Base-by-base conservation (phyloP, 2,888 invertebrate species). In the Ochropacha duplaris region DNA sequence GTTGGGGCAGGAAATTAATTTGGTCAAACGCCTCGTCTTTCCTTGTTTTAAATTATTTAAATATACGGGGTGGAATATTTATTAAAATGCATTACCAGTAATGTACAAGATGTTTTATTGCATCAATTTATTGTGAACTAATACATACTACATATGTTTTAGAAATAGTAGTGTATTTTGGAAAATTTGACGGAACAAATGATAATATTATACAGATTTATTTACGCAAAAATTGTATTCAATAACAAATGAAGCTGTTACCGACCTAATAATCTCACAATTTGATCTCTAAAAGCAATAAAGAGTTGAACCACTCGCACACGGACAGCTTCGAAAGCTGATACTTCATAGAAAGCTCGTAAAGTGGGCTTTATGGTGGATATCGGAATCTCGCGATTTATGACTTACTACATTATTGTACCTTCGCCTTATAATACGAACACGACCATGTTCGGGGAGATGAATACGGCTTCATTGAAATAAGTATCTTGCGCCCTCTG, bases 311-410 rank as follows among this genome's bases (percentile, higher is more conserved):
- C 57, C 60, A 59, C 61, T 59, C 59, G 56, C 56, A 58, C 50
- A 31, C 60, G 56, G 55, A 50, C 57, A 55, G 14, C 12, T 19
- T 31, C 39, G 16, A 44, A 39, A 44, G 49, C 51, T 56, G 62
- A 8, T 44, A 44, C 61, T 60, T 59, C 60, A 57, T 54, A 57
- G 54, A 52, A 22, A 54, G 61, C 59, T 72, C 72, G 66, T 75
- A 75, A 75, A 70, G 54, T 51, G 31, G 22, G 36, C 54, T 69
- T 72, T 71, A 68, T 66, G 62, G 44, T 56, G 62, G 65, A 62
- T 70, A 69, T 67, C 66, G 67, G 59, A 62, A 68, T 67, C 68
- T 64, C 59, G 54, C 66, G 62, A 69, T 69, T 75, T 71, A 74
- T 68, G 66, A 61, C 67, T 65, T 62, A 63, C 64, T 64, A 69